Conservation (phyloP, 1,140 invertebrate species). For the Drosophila neocordata region DNA sequence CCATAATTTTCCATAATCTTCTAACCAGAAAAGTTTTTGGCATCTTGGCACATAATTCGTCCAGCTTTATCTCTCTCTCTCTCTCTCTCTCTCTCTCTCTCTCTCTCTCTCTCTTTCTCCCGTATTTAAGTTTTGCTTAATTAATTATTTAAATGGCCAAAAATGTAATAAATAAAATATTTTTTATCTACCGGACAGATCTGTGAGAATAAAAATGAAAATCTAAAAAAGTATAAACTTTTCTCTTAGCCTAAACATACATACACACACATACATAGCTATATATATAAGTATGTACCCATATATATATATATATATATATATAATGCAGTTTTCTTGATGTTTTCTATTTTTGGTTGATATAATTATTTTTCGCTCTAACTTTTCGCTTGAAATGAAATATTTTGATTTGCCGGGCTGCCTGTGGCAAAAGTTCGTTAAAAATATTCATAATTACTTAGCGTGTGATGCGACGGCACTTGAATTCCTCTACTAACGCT, state of each 20-base stretch:
- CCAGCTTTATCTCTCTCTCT: constrained; percentile 1
- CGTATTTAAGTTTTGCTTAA: constrained; percentile 57
- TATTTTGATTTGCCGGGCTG: constrained; percentile 80
- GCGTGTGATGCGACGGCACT: constrained; percentile 76
- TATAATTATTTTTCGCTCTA: constrained; percentile 69
- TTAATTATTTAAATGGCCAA: constrained; percentile 67
- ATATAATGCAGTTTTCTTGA: constrained; percentile 47
- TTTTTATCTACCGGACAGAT: constrained; percentile 47
- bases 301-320: neutral
- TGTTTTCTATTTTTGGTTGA: constrained; percentile 42
- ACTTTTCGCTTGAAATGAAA: constrained; percentile 70
- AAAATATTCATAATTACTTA: constrained; percentile 81
- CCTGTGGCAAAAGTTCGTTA: constrained; percentile 80
- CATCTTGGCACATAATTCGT: constrained; percentile 14
- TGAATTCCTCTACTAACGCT: constrained; percentile 26
- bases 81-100: too few species aligned
- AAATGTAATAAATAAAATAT: constrained; percentile 58
- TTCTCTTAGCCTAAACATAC: neutral
- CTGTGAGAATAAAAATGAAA: neutral
- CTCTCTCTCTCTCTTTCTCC: too few species aligned
- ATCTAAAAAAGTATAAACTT: constrained; percentile 2
- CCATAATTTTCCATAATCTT: constrained; percentile 19
- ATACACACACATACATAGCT: neutral
- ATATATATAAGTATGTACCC: neutral
- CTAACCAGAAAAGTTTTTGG: constrained; percentile 35